These are phyloP conservation scores for Agrochola lychnidis DNA, from an alignment of 2,888 invertebrate species.

Conservation along the genomic window DNA sequence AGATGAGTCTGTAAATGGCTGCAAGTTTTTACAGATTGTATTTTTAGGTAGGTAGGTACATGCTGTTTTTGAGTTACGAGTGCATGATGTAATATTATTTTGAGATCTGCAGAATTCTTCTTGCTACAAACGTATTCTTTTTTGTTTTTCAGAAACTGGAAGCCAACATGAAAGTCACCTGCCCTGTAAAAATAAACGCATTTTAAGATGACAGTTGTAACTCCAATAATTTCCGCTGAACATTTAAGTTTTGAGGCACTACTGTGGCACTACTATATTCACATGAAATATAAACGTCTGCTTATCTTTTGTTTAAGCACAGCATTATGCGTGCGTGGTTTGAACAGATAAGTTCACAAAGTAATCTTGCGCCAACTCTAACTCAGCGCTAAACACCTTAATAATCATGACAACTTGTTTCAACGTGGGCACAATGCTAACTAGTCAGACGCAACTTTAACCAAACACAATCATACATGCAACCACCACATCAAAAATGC, in stretches of 20 bases:
- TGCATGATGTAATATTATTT: neutral
- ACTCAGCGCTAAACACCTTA: constrained; percentile 84
- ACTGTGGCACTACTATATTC: neutral
- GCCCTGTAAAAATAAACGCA: too few relatives aligned
- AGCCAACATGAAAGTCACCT: too few relatives aligned
- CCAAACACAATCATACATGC: constrained; percentile 64
- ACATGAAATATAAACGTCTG: neutral
- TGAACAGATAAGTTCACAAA: constrained; percentile 61
- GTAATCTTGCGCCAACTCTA: constrained; percentile 72
- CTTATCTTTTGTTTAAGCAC: constrained; percentile 25
- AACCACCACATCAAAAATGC: constrained; percentile 54
- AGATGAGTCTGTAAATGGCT: neutral
- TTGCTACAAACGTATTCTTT: neutral
- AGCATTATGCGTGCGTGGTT: constrained; percentile 50
- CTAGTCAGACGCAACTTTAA: constrained; percentile 86
- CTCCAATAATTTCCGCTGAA: neutral
- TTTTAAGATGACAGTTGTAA: neutral
- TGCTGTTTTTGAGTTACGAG: neutral
- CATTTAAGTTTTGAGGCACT: neutral
- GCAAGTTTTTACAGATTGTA: neutral
- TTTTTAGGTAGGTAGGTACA: neutral
- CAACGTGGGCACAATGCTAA: constrained; percentile 88
- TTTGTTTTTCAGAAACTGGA: neutral
- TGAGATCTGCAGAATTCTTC: too few relatives aligned
- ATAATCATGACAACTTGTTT: constrained; percentile 88